phyloP scores from a whole-genome alignment of 2,888 invertebrate genomes.

The Meganola albula region DNA sequence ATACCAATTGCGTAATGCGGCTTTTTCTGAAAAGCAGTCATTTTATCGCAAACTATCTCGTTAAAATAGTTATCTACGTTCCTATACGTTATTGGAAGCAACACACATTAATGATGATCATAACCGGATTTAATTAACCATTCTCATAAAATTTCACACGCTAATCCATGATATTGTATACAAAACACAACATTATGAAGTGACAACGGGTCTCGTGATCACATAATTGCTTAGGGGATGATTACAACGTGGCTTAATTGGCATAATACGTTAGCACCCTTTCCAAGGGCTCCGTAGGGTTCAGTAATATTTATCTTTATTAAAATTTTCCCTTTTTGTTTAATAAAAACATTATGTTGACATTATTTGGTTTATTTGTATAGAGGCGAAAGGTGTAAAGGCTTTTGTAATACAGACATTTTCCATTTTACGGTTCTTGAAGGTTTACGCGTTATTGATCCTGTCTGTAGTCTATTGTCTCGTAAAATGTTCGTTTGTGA shows the following conservation, averaged over 20 bases:
- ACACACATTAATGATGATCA: constrained; percentile 18
- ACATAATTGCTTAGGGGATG: constrained; percentile 65
- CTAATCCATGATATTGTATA: constrained; percentile 12
- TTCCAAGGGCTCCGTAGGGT: constrained; percentile 41
- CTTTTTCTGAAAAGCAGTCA: constrained; percentile 6
- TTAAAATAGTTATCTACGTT: constrained; percentile 13
- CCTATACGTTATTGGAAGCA: constrained; percentile 5
- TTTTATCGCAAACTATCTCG: constrained; percentile 8
- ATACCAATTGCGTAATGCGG: constrained; percentile 12
- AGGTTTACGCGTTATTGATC: too few relatives aligned
- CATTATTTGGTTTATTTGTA: constrained; percentile 10
- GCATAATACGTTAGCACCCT: constrained; percentile 63
- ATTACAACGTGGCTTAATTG: constrained; percentile 63
- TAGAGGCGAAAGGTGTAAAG: too few relatives aligned
- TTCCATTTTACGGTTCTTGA: too few relatives aligned
- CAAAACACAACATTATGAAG: constrained; percentile 36
- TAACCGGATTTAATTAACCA: constrained; percentile 24
- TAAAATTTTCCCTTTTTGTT: constrained; percentile 29
- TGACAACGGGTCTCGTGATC: constrained; percentile 52
- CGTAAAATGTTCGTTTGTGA: constrained; percentile 17
- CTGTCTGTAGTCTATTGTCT: constrained; percentile 16
- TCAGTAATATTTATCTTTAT: constrained; percentile 38
- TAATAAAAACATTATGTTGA: constrained; percentile 25
- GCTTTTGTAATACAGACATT: too few relatives aligned
- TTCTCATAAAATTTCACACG: constrained; percentile 18